Evolutionary conservation across 2,888 invertebrate genomes (phyloP), one percentile per base, ranked within the genome.

Genomic region (Trachelus tabidus): DNA sequence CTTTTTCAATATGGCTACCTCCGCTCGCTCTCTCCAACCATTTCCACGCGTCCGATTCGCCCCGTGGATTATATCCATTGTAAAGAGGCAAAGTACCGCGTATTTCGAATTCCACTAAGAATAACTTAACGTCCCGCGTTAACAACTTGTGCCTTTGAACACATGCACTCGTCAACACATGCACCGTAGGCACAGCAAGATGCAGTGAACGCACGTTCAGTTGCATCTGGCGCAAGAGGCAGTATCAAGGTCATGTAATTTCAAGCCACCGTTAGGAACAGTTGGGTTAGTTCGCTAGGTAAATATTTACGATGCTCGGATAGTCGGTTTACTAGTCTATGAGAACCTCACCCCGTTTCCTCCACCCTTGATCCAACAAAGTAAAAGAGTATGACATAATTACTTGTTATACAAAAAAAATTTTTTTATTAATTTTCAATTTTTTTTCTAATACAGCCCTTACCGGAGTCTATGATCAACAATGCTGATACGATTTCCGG

Each of bases 71-170:
- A 56, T 9, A 9, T 56, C 56, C 23, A 23, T 15, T 40, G 15
- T 56, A 56, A 9, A 15, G 74, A 79, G 77, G 79, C 79, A 80
- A 79, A 80, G 80, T 79, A 79, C 74, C 73, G 75, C 79, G 77
- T 79, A 78, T 82, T 77, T 76, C 77, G 78, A 81, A 77, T 78
- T 69, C 77, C 73, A 75, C 81, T 79, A 79, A 81, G 74, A 82
- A 82, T 82, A 82, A 80, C 79, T 81, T 68, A 30, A 77, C 68
- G 78, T 77, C 74, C 71, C 69, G 73, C 79, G 73, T 68, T 81
- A 82, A 82, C 81, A 81, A 80, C 80, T 76, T 31, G 79, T 76
- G 77, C 80, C 73, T 12, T 33, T 12, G 71, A 4, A 56, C 56
- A 9, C 56, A 56, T 23, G 40, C 40, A 15, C 40, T 40, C 6